These are phyloP conservation scores for Vireo griseus DNA, from an alignment of 2,797 vertebrate genomes.

Conservation along the genomic window DNA sequence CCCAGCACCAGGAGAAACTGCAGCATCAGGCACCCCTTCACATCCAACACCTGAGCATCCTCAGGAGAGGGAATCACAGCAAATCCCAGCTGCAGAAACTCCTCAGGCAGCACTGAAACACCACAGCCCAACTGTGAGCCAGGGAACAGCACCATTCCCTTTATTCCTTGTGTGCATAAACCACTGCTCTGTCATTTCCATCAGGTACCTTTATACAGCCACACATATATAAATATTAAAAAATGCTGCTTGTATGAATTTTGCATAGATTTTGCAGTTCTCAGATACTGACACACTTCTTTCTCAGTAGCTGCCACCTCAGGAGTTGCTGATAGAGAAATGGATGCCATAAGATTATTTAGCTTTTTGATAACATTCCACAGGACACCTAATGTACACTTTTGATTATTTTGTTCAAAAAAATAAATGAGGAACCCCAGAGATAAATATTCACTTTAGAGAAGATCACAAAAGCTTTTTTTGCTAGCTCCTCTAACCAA, in stretches of 20 bases:
- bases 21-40: neutral
- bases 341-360: neutral
- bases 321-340: neutral
- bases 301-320: neutral
- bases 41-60: neutral
- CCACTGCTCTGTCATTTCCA: neutral
- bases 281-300: neutral
- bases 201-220: neutral
- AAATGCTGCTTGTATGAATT: neutral
- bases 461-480: neutral
- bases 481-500: neutral
- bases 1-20: neutral
- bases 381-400: neutral
- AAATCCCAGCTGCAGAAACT: neutral
- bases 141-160: neutral
- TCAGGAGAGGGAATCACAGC: fast-evolving
- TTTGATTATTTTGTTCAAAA: neutral
- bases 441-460: neutral
- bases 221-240: fast-evolving
- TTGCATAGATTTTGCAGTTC: neutral
- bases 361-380: neutral
- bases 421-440: neutral
- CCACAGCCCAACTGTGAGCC: neutral
- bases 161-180: neutral
- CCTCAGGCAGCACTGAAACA: neutral